Evolutionary conservation across 2,888 invertebrate species (phyloP), one percentile per base, ranked within the genome.

Genomic region (Watsonalla binaria): DNA sequence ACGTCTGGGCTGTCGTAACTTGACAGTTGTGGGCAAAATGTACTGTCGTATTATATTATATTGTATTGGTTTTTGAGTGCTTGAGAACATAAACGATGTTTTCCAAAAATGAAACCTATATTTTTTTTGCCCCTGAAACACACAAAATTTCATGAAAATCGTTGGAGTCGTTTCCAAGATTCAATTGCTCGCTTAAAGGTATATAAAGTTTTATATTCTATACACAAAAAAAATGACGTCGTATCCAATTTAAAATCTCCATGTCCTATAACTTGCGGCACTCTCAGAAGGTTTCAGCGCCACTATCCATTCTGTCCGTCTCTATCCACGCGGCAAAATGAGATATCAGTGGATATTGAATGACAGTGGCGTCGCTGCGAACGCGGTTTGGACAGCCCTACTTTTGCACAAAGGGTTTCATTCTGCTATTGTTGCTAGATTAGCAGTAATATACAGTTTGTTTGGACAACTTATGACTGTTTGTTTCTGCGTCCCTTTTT

Each of bases 341-440:
- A 84, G 87, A 88, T 88, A 89, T 88, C 88, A 86, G 80, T 82
- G 76, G 84, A 80, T 88, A 88, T 88, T 86, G 87, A 88, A 88
- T 85, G 86, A 82, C 83, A 80, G 68, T 61, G 72, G 74, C 76
- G 75, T 75, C 66, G 74, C 79, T 65, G 73, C 65, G 72, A 77
- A 78, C 74, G 74, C 66, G 76, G 75, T 72, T 73, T 62, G 58
- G 66, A 60, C 65, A 57, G 62, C 61, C 68, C 64, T 66, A 70
- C 73, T 75, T 75, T 69, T 56, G 70, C 69, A 76, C 70, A 78
- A 77, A 76, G 71, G 71, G 69, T 67, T 64, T 65, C 57, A 37
- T 53, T 65, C 63, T 64, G 57, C 61, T 72, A 76, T 78, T 76
- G 74, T 75, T 68, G 59, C 59, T 51, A 75, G 74, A 77, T 81